Conservation (phyloP, 1,140 invertebrate species). For the Rhopalosiphum maidis region DNA sequence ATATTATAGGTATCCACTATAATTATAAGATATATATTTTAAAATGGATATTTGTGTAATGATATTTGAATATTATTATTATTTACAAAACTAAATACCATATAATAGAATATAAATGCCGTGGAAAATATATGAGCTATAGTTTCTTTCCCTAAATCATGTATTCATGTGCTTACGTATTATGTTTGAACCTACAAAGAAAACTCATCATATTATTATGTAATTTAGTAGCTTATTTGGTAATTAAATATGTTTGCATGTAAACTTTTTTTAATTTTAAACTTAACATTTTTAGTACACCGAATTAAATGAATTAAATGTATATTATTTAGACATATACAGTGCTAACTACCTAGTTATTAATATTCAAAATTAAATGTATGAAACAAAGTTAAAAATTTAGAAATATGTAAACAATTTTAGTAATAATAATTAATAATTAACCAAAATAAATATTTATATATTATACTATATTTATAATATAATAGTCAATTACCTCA, state of each 20-base stretch:
- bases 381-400: too few species aligned
- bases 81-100: too few species aligned
- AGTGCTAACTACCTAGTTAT: not conserved
- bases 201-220: too few species aligned
- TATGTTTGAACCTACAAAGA: not conserved
- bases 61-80: too few species aligned
- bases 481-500: not conserved
- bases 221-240: too few species aligned
- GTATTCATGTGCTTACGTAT: not conserved
- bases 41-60: too few species aligned
- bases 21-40: too few species aligned
- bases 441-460: not conserved
- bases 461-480: not conserved
- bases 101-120: too few species aligned
- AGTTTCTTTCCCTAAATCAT: not conserved
- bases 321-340: not conserved
- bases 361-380: not conserved
- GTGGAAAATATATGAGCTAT: not conserved
- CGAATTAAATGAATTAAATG: not conserved
- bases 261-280: not conserved
- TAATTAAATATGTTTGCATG: too few species aligned
- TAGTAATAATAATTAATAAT: not conserved
- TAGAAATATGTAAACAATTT: too few species aligned
- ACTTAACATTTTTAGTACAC: not conserved
- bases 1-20: too few species aligned